Percentiles rank a stretch among this genome's conserved stretches.
Conservation (phyloP, 1,140 invertebrate genomes). For the Stegodyphus mimosarum region DNA sequence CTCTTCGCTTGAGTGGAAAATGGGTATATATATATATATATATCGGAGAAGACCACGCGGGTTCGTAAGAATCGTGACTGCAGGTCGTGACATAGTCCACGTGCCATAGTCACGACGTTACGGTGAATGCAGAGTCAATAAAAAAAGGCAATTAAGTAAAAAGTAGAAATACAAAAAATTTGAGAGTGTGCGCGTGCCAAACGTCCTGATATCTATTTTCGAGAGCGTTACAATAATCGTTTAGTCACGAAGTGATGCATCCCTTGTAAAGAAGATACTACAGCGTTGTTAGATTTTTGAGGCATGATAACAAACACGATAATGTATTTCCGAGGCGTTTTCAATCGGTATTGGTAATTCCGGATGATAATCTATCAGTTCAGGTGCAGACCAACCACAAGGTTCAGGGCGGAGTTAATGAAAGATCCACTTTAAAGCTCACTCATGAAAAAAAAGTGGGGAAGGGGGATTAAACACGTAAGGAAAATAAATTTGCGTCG, state of each 20-base stretch:
- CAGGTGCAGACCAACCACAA: background rate
- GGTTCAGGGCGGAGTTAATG: background rate
- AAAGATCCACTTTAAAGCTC: too few species aligned
- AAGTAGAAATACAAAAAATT: constrained; percentile 7
- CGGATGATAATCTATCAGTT: constrained; percentile 1
- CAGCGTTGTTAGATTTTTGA: background rate
- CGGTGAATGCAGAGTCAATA: constrained; percentile 48
- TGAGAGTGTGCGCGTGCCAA: constrained; percentile 26
- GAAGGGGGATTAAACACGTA: too few species aligned
- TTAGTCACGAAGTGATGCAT: constrained; percentile 34
- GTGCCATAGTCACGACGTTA: constrained; percentile 52
- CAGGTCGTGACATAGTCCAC: constrained; percentile 48
- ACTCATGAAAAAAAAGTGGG: too few species aligned
- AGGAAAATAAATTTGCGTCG: too few species aligned
- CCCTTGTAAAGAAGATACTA: background rate
- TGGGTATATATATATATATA: background rate
- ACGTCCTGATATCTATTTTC: constrained; percentile 52
- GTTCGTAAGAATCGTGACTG: constrained; percentile 20
- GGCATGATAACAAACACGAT: constrained; percentile 45
- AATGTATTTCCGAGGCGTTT: constrained; percentile 33
- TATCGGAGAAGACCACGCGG: constrained; percentile 6
- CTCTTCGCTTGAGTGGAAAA: constrained; percentile 7
- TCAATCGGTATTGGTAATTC: constrained; percentile 27
- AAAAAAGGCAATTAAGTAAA: constrained; percentile 45
- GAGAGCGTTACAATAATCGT: constrained; percentile 43